Evolutionary conservation across 2,797 vertebrate species (phyloP).

Genomic region (Myoxocephalus aenaeus): DNA sequence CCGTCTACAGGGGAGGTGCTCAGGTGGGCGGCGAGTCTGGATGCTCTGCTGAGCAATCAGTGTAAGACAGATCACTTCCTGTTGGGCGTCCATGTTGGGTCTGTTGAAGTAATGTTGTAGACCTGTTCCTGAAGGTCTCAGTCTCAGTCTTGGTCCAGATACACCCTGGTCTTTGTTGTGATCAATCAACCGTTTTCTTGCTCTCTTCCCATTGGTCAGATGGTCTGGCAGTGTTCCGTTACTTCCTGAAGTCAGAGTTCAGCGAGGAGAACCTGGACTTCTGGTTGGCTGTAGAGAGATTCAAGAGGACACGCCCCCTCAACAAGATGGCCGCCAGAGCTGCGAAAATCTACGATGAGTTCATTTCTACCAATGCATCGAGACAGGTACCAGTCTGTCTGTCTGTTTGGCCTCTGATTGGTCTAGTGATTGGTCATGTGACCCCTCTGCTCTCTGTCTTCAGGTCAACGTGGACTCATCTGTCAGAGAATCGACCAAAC

Average conservation of each 20-base stretch:
- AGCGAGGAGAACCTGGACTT: constrained; percentile 98
- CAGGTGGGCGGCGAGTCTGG: constrained; percentile 91
- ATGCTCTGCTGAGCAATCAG: constrained; percentile 91
- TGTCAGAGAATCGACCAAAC: constrained; percentile 91
- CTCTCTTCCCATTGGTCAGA: constrained; percentile 78
- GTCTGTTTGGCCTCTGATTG: constrained; percentile 2
- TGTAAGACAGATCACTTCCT: constrained; percentile 81
- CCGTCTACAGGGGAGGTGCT: constrained; percentile 87
- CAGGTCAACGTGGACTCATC: constrained; percentile 96
- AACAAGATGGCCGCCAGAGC: constrained; percentile 91
- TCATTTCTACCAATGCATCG: constrained; percentile 89
- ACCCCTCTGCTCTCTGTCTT: constrained; percentile 5
- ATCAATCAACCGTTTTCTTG: neutral
- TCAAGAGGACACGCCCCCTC: constrained; percentile 88
- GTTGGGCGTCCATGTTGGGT: neutral
- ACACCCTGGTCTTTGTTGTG: neutral
- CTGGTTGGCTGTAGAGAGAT: constrained; percentile 95
- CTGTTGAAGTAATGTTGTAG: neutral
- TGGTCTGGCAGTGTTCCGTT: constrained; percentile 91
- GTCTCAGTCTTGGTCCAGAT: neutral
- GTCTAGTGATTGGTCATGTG: constrained; percentile 2
- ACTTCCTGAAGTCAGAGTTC: constrained; percentile 94
- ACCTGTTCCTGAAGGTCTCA: neutral
- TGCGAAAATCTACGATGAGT: constrained; percentile 91
- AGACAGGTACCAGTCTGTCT: constrained; percentile 87